phyloP scores from a whole-genome alignment of 2,888 invertebrate species.

The Drosophila nigritarsus region DNA sequence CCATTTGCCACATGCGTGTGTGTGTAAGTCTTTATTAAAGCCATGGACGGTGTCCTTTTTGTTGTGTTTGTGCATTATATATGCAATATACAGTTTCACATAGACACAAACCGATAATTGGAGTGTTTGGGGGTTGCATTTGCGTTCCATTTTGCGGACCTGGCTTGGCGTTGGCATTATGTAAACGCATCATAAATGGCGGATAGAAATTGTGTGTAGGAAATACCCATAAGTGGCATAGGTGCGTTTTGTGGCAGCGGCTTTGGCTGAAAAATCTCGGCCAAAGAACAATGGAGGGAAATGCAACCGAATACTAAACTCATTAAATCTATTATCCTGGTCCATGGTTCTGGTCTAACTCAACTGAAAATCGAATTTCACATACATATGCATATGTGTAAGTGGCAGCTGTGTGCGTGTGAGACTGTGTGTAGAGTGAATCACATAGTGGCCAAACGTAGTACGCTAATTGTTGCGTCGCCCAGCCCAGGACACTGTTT shows the following conservation, averaged over 20 bases:
- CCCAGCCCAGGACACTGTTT: neutral
- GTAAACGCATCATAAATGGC: slow-evolving; percentile 48
- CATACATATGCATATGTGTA: slow-evolving; percentile 25
- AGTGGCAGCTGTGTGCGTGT: slow-evolving; percentile 6
- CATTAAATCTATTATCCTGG: slow-evolving; percentile 82
- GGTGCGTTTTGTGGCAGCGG: slow-evolving; percentile 30
- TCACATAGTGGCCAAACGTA: neutral
- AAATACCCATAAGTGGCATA: slow-evolving; percentile 12
- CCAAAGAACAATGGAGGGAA: slow-evolving; percentile 47
- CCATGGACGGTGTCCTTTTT: slow-evolving; percentile 4
- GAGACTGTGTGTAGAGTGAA: slow-evolving; percentile 6
- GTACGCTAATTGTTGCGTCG: slow-evolving; percentile 51
- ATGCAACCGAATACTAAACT: slow-evolving; percentile 75
- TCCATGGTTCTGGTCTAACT: slow-evolving; percentile 79
- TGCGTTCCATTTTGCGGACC: slow-evolving; percentile 24
- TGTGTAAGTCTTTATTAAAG: slow-evolving; percentile 5
- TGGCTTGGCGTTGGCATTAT: slow-evolving; percentile 53
- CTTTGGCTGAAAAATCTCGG: slow-evolving; percentile 6
- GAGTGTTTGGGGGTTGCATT: neutral
- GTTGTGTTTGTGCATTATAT: slow-evolving; percentile 33
- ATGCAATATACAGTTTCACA: slow-evolving; percentile 40
- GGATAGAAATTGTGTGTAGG: slow-evolving; percentile 13
- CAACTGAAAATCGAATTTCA: slow-evolving; percentile 75
- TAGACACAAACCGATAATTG: slow-evolving; percentile 1
- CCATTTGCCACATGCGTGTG: neutral